Conservation (phyloP, 1,140 invertebrate species). For the Sycophila sp. region DNA sequence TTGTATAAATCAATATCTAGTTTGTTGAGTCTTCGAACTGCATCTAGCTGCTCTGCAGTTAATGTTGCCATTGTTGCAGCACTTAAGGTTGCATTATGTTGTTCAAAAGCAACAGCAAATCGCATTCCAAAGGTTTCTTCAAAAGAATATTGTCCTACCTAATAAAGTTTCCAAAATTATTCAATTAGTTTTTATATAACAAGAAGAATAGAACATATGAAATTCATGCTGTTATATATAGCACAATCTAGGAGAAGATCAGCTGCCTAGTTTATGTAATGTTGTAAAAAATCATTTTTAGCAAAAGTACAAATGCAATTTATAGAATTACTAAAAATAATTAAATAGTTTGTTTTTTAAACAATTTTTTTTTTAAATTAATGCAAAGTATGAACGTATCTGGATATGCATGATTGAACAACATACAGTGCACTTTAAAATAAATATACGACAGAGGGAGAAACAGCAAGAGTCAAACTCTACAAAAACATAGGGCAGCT, state of each 20-base stretch:
- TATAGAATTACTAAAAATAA: too few species aligned
- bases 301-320: too few species aligned
- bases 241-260: too few species aligned
- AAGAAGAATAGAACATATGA: too few species aligned
- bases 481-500: not conserved
- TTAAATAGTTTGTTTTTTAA: too few species aligned
- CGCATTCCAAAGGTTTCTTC: conserved; percentile 96
- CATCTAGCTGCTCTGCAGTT: conserved; percentile 75
- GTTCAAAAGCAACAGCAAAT: conserved; percentile 88
- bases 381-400: too few species aligned
- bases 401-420: too few species aligned
- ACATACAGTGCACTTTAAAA: not conserved
- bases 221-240: too few species aligned
- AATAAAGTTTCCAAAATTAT: conserved; percentile 17
- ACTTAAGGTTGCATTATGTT: conserved; percentile 89
- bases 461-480: not conserved
- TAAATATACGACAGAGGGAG: conserved; percentile 6
- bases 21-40: conserved; percentile 83
- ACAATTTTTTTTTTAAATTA: too few species aligned
- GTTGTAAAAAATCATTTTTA: too few species aligned
- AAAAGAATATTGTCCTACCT: conserved; percentile 95
- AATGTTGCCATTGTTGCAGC: conserved; percentile 80
- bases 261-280: too few species aligned
- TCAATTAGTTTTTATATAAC: not conserved
- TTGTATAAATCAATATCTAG: conserved; percentile 94